These are phyloP conservation scores for Galbula dea DNA, from an alignment of 2,113 vertebrate genomes.

Conservation along the genomic window DNA sequence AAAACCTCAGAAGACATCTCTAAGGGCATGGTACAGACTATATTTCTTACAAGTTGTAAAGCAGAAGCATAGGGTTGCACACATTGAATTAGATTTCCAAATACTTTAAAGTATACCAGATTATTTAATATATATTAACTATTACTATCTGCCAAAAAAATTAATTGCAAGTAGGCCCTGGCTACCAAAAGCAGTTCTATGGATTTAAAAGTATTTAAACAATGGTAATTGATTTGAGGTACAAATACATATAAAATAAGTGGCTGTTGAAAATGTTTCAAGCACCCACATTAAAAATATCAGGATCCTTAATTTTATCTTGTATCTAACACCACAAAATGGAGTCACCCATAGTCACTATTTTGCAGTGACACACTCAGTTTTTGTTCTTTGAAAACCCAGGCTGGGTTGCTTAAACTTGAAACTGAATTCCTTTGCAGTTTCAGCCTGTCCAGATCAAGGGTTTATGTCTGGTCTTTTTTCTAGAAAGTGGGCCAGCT, in stretches of 20 bases:
- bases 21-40: not conserved
- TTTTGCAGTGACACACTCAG: not conserved
- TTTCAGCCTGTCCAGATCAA: not conserved
- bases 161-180: not conserved
- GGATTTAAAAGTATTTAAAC: not conserved
- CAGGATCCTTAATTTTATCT: not conserved
- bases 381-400: not conserved
- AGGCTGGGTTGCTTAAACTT: not conserved
- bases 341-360: not conserved
- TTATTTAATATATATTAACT: not conserved
- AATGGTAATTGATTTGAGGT: not conserved
- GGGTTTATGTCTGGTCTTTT: not conserved
- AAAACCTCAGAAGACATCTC: not conserved
- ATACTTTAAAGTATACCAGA: not conserved
- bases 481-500: not conserved
- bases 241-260: not conserved
- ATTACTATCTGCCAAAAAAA: too few relatives aligned
- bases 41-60: not conserved
- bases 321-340: not conserved
- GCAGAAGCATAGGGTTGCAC: not conserved
- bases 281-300: not conserved
- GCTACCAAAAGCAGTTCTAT: not conserved
- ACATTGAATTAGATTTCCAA: not conserved
- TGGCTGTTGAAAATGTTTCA: not conserved
- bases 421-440: not conserved